Conservation (phyloP, 2,797 vertebrate genomes). For the Danio choprae region DNA sequence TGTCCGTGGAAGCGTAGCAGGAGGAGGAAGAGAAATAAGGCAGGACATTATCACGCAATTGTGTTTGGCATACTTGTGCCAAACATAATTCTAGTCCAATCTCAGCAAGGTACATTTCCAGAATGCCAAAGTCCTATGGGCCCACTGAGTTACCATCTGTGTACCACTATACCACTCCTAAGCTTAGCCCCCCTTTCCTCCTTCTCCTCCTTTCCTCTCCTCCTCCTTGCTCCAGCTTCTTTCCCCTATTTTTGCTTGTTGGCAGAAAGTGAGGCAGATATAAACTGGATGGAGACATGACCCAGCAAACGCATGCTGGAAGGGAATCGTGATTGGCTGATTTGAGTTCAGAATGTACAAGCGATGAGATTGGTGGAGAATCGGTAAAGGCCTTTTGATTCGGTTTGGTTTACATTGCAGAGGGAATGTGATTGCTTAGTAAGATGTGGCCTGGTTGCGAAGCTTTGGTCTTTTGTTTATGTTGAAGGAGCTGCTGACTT, state of each 20-base stretch:
- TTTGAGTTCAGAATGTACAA: background rate
- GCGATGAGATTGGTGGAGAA: conserved; percentile 2
- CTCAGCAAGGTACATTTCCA: conserved; percentile 67
- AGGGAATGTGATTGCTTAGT: conserved; percentile 12
- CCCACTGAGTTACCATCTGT: conserved; percentile 70
- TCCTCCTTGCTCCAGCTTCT: conserved; percentile 35
- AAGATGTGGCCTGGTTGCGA: background rate
- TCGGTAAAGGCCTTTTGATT: conserved; percentile 20
- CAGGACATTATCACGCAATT: conserved; percentile 45
- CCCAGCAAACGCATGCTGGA: conserved; percentile 14
- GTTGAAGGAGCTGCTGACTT: background rate
- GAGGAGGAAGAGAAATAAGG: conserved; percentile 35
- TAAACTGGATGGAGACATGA: conserved; percentile 5
- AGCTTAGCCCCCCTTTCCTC: conserved; percentile 49
- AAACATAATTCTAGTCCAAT: conserved; percentile 62
- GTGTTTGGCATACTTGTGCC: conserved; percentile 52
- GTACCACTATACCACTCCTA: conserved; percentile 55
- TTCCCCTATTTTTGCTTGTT: conserved; percentile 28
- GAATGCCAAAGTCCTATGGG: conserved; percentile 66
- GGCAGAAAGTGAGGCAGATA: conserved; percentile 16
- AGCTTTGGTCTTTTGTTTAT: conserved; percentile 10
- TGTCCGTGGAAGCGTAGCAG: conserved; percentile 11
- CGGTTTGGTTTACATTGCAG: conserved; percentile 16
- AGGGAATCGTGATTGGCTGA: background rate
- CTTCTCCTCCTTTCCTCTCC: conserved; percentile 5